Evolutionary conservation across 2,888 invertebrate genomes (phyloP), one percentile per base, ranked within the genome.

Genomic region (Ormyrus nitidulus): DNA sequence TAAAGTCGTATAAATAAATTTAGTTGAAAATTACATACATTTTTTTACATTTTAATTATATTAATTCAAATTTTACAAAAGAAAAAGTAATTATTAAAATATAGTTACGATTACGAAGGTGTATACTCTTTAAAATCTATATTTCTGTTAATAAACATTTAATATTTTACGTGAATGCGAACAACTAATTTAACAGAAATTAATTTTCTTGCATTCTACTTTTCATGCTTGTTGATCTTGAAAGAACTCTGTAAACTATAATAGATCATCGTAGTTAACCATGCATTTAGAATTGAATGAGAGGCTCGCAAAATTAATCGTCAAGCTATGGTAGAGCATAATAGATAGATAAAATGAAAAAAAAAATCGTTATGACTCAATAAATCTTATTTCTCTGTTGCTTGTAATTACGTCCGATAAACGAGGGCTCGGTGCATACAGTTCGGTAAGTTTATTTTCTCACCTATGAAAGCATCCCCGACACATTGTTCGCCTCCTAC

Each of bases 371-470:
- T 19, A 84, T 85, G 82, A 86, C 85, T 87, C 85, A 88, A 89
- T 87, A 86, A 89, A 88, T 85, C 83, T 84, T 88, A 83, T 89
- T 90, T 90, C 87, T 90, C 87, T 90, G 86, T 86, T 89, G 87
- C 88, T 89, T 87, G 86, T 90, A 89, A 88, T 89, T 86, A 89
- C 90, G 86, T 86, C 88, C 88, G 84, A 87, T 87, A 88, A 88
- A 87, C 89, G 90, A 90, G 90, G 89, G 87, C 89, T 89, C 88
- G 86, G 87, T 88, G 87, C 86, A 84, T 88, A 86, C 86, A 84
- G 81, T 85, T 87, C 83, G 90, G 90, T 90, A 90, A 90, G 90
- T 90, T 86, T 81, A 85, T 80, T 84, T 83, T 84, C 76, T 84
- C 80, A 83, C 84, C 82, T 82, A 85, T 83, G 81, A 72, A 74